Conservation (phyloP, 2,113 vertebrate genomes). For the Hiodon tergisus region DNA sequence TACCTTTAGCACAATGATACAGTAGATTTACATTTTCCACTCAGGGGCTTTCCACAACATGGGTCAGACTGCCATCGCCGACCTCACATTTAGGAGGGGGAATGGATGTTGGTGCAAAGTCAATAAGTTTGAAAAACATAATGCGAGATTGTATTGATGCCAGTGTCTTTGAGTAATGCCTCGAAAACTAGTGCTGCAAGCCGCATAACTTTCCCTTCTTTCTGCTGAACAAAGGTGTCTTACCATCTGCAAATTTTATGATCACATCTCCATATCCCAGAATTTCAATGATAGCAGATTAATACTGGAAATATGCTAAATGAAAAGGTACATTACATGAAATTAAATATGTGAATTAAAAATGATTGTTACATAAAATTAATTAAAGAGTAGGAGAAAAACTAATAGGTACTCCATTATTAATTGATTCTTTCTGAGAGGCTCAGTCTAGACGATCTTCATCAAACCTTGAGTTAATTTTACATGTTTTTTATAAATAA, state of each 20-base stretch:
- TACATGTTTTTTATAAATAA: slow-evolving; percentile 43
- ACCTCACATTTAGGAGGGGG: too few species aligned
- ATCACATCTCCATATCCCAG: slow-evolving; percentile 9
- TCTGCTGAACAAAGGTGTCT: slow-evolving; percentile 10
- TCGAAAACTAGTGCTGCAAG: neutral
- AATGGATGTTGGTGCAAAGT: too few species aligned
- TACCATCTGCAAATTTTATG: slow-evolving; percentile 13
- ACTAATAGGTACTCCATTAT: slow-evolving; percentile 53
- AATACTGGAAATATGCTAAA: slow-evolving; percentile 36
- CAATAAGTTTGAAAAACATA: too few species aligned
- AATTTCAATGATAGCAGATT: slow-evolving; percentile 16
- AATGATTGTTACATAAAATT: slow-evolving; percentile 43
- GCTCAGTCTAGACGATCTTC: slow-evolving; percentile 35
- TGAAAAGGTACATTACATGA: slow-evolving; percentile 40
- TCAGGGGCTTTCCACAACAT: too few species aligned
- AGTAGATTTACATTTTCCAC: too few species aligned
- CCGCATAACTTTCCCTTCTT: slow-evolving; percentile 6
- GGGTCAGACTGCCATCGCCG: too few species aligned
- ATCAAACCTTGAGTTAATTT: slow-evolving; percentile 34
- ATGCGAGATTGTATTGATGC: neutral
- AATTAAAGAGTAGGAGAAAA: slow-evolving; percentile 41
- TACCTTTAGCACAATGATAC: too few species aligned
- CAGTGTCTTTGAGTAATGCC: neutral
- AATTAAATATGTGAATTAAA: slow-evolving; percentile 43
- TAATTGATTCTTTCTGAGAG: slow-evolving; percentile 39